Evolutionary conservation across 2,888 invertebrate genomes (phyloP).

Genomic region (Hipparchia semele): DNA sequence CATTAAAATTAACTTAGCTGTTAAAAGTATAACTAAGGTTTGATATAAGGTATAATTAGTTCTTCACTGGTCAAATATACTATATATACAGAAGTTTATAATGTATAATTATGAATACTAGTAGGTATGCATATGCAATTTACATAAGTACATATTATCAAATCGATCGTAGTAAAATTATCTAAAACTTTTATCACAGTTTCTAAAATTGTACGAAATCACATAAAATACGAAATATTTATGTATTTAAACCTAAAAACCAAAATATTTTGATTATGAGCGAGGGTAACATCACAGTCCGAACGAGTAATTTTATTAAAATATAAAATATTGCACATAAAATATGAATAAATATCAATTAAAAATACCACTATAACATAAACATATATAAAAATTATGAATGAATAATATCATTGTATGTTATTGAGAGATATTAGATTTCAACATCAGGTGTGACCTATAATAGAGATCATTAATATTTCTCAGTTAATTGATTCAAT

Average conservation of each 20-base stretch:
- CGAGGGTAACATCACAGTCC: conserved; percentile 19
- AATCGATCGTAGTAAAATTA: neutral
- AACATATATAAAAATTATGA: neutral
- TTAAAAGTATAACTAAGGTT: conserved; percentile 3
- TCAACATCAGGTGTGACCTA: neutral
- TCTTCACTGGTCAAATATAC: conserved; percentile 16
- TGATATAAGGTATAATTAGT: neutral
- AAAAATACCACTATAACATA: neutral
- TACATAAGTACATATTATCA: neutral
- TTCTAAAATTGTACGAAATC: conserved; percentile 8
- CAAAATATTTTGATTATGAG: conserved; percentile 3
- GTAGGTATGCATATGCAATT: neutral
- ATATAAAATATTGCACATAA: conserved; percentile 14
- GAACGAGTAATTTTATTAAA: neutral
- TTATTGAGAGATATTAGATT: neutral
- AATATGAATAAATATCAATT: neutral
- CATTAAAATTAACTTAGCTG: conserved; percentile 16
- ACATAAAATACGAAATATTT: neutral
- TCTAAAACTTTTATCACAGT: conserved; percentile 18
- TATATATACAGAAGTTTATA: conserved; percentile 1
- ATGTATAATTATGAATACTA: neutral
- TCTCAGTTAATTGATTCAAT: neutral
- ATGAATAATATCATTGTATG: neutral
- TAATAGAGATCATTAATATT: neutral
- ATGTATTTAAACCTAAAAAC: neutral